Evolutionary conservation across 2,797 vertebrate species (phyloP).

Genomic region (Anableps anableps): DNA sequence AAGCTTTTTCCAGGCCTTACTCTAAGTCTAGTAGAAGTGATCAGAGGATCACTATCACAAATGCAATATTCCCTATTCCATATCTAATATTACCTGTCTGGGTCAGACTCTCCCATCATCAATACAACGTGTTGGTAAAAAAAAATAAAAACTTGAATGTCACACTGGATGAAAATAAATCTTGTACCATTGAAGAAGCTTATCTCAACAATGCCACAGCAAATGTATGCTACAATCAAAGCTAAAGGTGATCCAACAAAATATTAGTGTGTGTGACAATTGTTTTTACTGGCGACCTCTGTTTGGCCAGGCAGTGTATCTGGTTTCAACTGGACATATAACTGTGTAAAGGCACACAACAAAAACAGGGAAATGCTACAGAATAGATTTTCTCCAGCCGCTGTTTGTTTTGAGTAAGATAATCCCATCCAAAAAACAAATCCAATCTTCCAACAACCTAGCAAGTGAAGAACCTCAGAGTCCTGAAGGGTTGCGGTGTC

Average conservation of each 20-base stretch:
- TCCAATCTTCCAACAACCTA: constrained; percentile 41
- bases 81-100: constrained; percentile 45
- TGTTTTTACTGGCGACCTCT: no score
- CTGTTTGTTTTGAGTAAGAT: constrained; percentile 22
- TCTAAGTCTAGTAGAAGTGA: constrained; percentile 23
- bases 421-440: constrained; percentile 29
- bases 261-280: no score
- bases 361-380: background rate
- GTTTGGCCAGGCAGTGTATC: background rate
- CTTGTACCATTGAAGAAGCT: background rate
- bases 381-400: constrained; percentile 23
- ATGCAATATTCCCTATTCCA: constrained; percentile 29
- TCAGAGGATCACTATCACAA: constrained; percentile 24
- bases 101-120: no score
- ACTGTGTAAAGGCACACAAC: background rate
- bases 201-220: no score
- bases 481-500: background rate
- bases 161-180: background rate
- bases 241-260: background rate
- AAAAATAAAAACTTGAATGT: no score
- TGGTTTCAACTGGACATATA: background rate
- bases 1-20: constrained; percentile 8
- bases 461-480: constrained; percentile 9
- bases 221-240: background rate
- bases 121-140: no score